Percentiles rank a stretch among this genome's conserved stretches.
Conservation (phyloP, 1,140 invertebrate genomes). For the Panagrolaimus sp. region DNA sequence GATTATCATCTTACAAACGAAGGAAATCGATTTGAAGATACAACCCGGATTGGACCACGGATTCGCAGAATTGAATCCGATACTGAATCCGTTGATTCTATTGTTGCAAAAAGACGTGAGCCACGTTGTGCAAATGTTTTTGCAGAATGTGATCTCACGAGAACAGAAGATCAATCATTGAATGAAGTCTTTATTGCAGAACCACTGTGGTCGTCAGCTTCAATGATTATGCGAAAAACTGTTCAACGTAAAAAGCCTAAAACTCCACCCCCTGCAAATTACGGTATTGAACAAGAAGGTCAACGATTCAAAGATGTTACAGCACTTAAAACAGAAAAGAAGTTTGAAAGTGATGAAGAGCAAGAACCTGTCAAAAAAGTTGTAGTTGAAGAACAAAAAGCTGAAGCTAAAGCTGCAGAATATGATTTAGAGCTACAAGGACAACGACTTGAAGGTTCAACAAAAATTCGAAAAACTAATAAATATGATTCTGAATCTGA, state of each 20-base stretch:
- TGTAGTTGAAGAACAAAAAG: background rate
- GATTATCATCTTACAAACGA: constrained; percentile 36
- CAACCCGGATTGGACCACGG: constrained; percentile 16
- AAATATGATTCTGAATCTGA: constrained; percentile 19
- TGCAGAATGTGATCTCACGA: constrained; percentile 23
- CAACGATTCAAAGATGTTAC: constrained; percentile 21
- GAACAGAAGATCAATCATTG: constrained; percentile 23
- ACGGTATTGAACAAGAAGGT: constrained; percentile 28
- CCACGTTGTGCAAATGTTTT: constrained; percentile 15
- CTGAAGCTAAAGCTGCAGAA: background rate
- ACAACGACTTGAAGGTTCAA: constrained; percentile 17
- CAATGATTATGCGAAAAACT: constrained; percentile 22
- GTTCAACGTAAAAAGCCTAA: constrained; percentile 2
- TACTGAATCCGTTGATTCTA: constrained; percentile 37
- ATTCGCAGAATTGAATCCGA: constrained; percentile 26
- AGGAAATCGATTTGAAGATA: constrained; percentile 31
- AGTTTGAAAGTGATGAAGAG: constrained; percentile 28
- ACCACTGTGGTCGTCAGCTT: background rate
- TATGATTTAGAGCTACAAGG: constrained; percentile 24
- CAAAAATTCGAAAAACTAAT: constrained; percentile 9
- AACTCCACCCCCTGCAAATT: constrained; percentile 17
- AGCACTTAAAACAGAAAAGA: constrained; percentile 2
- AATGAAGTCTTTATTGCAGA: constrained; percentile 32
- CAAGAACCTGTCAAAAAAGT: background rate
- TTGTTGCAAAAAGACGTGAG: constrained; percentile 14